Conservation (phyloP, 2,113 vertebrate genomes). For the Hypanus sabinus region DNA sequence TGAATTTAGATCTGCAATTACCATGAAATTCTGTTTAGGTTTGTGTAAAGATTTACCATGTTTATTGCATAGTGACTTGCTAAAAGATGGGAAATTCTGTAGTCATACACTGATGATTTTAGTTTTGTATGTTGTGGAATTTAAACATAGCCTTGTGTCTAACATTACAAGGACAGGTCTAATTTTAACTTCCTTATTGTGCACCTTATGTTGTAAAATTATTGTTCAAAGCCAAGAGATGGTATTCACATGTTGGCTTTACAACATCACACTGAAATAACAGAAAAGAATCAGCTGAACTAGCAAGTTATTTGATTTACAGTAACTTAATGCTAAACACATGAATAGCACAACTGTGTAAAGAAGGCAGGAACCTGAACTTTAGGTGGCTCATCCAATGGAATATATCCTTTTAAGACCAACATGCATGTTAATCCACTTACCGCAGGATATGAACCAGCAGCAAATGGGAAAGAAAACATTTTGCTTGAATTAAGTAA, state of each 20-base stretch:
- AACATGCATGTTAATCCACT: slow-evolving; percentile 26
- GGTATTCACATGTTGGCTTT: neutral
- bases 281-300: neutral
- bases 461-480: slow-evolving; percentile 31
- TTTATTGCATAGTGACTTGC: neutral
- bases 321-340: slow-evolving; percentile 26
- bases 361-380: neutral
- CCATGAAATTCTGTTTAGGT: neutral
- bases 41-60: neutral
- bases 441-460: slow-evolving; percentile 29
- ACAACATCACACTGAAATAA: neutral
- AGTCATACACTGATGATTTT: neutral
- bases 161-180: neutral
- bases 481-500: neutral
- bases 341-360: neutral
- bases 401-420: neutral
- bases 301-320: slow-evolving; percentile 26
- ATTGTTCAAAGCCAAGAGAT: neutral
- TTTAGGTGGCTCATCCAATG: neutral
- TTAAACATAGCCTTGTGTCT: neutral
- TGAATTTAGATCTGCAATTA: neutral
- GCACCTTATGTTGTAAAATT: neutral
- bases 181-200: neutral
- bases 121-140: neutral
- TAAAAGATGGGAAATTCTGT: neutral